Percentiles rank a stretch among this genome's conserved stretches.
Conservation (phyloP, 2,113 vertebrate species). For the Pomatostomus ruficeps region DNA sequence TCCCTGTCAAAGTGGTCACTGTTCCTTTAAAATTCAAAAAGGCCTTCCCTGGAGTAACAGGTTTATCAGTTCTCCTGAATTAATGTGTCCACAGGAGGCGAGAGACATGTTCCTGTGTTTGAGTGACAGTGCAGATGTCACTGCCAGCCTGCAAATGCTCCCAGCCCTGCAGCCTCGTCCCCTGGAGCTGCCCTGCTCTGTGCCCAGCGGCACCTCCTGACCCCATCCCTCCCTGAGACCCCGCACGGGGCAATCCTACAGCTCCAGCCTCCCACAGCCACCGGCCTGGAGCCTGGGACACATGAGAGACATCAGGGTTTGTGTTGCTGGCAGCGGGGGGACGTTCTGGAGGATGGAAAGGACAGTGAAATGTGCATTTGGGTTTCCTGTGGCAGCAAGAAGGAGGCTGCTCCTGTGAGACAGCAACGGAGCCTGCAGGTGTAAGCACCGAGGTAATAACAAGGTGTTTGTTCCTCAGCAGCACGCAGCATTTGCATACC, state of each 20-base stretch:
- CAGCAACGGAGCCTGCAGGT: neutral
- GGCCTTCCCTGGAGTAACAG: constrained; percentile 35
- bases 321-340: neutral
- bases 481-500: neutral
- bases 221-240: neutral
- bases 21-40: constrained; percentile 58
- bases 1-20: constrained; percentile 26
- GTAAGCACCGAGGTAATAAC: neutral
- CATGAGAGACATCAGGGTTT: neutral
- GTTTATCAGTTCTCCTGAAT: constrained; percentile 61
- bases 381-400: neutral
- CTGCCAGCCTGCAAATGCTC: constrained; percentile 9
- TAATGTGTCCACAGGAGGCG: constrained; percentile 63
- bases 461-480: neutral
- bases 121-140: constrained; percentile 62
- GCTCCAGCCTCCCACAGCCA: neutral
- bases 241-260: neutral
- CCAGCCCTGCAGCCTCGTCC: neutral
- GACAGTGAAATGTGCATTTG: neutral
- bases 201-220: neutral
- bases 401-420: neutral
- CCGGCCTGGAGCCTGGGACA: neutral
- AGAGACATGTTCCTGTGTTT: constrained; percentile 24
- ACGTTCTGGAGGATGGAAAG: neutral
- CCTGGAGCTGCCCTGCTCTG: neutral